These are phyloP conservation scores for Eulacestoma nigropectus DNA, from an alignment of 2,113 vertebrate species.

Conservation along the genomic window DNA sequence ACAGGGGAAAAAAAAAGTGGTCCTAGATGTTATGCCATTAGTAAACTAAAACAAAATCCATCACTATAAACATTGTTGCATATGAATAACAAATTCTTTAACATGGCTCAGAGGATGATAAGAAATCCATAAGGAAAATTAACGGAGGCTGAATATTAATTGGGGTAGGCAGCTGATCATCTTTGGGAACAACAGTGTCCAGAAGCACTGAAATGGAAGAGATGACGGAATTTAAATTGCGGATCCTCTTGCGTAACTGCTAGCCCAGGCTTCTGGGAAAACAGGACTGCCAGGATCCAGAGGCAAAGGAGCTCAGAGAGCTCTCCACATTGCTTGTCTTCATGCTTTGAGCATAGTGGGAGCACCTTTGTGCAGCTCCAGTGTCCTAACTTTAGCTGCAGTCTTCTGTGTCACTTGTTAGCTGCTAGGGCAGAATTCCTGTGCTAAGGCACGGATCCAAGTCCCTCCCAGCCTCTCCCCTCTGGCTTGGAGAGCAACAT, in stretches of 20 bases:
- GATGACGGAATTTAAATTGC: neutral
- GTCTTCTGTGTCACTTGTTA: neutral
- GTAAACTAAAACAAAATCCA: neutral
- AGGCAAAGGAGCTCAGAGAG: neutral
- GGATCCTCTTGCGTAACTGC: rapidly evolving
- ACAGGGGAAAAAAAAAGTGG: rapidly evolving
- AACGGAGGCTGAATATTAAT: neutral
- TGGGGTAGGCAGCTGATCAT: neutral
- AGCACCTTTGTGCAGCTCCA: neutral
- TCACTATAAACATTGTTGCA: neutral
- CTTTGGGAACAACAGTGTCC: neutral
- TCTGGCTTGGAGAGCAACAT: neutral
- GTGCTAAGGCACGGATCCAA: neutral
- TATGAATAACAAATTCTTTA: neutral
- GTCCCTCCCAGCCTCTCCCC: neutral
- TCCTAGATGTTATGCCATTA: neutral
- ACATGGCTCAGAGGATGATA: neutral
- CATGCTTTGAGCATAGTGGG: neutral
- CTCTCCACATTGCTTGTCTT: rapidly evolving
- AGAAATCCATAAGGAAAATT: neutral
- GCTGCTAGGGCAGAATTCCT: neutral
- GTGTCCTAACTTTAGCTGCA: neutral
- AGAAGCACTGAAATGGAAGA: neutral
- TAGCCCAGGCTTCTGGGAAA: neutral
- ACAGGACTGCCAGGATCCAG: neutral